phyloP scores from a whole-genome alignment of 2,797 vertebrate species.

The Trichosurus vulpecula region DNA sequence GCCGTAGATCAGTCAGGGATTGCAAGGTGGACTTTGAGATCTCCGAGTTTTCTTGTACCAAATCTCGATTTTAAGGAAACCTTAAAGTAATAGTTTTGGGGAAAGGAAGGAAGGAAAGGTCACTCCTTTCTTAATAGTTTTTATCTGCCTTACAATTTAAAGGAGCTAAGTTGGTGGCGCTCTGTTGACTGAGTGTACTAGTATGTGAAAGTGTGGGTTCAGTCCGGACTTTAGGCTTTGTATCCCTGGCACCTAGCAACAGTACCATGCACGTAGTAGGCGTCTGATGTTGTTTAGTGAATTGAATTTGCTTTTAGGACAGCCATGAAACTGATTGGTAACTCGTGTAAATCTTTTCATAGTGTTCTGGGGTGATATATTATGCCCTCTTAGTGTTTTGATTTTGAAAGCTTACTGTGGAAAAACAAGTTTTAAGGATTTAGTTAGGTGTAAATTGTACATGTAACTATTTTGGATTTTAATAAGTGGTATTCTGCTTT shows the following conservation, averaged over 20 bases:
- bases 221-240: background rate
- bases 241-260: background rate
- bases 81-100: background rate
- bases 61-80: constrained; percentile 19
- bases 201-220: constrained; percentile 63
- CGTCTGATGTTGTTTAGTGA: background rate
- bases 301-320: background rate
- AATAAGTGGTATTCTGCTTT: constrained; percentile 1
- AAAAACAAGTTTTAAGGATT: constrained; percentile 47
- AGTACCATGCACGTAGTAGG: background rate
- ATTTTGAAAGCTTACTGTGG: constrained; percentile 30
- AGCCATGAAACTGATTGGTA: background rate
- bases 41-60: background rate
- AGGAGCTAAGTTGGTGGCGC: background rate
- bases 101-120: background rate
- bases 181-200: constrained; percentile 33
- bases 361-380: background rate
- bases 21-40: constrained; percentile 50
- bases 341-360: background rate
- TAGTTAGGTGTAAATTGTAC: constrained; percentile 39
- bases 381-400: constrained; percentile 10
- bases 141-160: background rate
- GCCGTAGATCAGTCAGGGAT: background rate
- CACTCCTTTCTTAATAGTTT: background rate
- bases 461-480: constrained; percentile 35